These are phyloP conservation scores for Cryptus armator DNA, from an alignment of 2,888 invertebrate genomes.

Conservation along the genomic window DNA sequence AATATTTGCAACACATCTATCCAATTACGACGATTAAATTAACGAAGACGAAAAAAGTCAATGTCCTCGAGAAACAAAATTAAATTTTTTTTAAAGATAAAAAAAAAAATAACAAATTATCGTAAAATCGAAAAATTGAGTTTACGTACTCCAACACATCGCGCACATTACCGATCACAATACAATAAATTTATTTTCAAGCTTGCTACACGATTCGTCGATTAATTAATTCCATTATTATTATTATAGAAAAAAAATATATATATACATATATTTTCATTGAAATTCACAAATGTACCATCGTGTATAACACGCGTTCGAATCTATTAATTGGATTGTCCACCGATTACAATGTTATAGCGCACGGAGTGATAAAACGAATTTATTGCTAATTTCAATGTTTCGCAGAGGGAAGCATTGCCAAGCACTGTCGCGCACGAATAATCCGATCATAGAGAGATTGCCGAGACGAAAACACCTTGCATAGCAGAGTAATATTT, in stretches of 20 bases:
- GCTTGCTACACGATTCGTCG: not conserved
- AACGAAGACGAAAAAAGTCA: not conserved
- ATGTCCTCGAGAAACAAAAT: not conserved
- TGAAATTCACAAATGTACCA: constrained; percentile 51
- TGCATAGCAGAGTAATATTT: constrained; percentile 15
- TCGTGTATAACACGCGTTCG: constrained; percentile 24
- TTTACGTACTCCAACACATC: not conserved
- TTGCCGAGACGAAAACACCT: constrained; percentile 35
- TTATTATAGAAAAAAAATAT: not conserved
- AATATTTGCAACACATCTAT: not conserved
- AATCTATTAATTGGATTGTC: constrained; percentile 65
- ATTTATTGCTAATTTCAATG: constrained; percentile 66
- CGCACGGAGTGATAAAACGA: constrained; percentile 60
- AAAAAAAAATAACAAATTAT: not conserved
- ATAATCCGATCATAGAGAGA: constrained; percentile 57
- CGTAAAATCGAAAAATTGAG: not conserved
- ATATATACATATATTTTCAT: constrained; percentile 19
- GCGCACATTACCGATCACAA: not conserved
- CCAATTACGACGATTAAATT: too few species aligned
- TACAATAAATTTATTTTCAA: constrained; percentile 2
- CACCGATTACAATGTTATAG: constrained; percentile 58
- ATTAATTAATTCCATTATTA: constrained; percentile 18
- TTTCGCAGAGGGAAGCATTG: constrained; percentile 6
- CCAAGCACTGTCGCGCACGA: not conserved
- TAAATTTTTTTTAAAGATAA: not conserved